Evolutionary conservation across 1,140 invertebrate species (phyloP).

Genomic region (Drosophila dunni): DNA sequence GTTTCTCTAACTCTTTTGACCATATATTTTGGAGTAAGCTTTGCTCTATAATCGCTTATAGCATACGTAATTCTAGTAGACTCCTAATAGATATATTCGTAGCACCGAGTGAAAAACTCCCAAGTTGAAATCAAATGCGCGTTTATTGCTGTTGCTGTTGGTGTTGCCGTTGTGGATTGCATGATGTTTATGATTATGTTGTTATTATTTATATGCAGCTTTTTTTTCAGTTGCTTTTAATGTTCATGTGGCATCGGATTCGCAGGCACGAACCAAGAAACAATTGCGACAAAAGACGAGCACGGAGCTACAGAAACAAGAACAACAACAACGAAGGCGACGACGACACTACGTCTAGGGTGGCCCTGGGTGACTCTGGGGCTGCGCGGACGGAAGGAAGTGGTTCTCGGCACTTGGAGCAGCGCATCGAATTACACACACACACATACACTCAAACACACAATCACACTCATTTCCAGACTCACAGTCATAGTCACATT

Average conservation of each 20-base stretch:
- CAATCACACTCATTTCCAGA: slow-evolving; percentile 14
- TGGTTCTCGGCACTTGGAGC: slow-evolving; percentile 23
- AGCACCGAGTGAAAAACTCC: not conserved
- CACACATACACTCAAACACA: slow-evolving; percentile 12
- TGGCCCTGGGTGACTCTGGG: slow-evolving; percentile 29
- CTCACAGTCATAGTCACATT: slow-evolving; percentile 25
- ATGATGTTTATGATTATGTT: slow-evolving; percentile 45
- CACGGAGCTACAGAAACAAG: no score
- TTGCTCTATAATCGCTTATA: not conserved
- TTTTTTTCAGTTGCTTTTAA: slow-evolving; percentile 38
- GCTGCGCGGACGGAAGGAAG: slow-evolving; percentile 67
- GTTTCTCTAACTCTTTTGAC: no score
- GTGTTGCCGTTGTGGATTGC: slow-evolving; percentile 28
- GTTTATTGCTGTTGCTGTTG: no score
- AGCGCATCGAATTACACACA: slow-evolving; percentile 42
- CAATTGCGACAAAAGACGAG: slow-evolving; percentile 44
- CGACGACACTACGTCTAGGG: slow-evolving; percentile 75
- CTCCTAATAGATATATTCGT: not conserved
- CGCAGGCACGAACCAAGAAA: slow-evolving; percentile 71
- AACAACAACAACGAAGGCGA: not conserved
- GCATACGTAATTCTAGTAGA: not conserved
- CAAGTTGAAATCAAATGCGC: slow-evolving; percentile 28
- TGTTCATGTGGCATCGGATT: slow-evolving; percentile 67
- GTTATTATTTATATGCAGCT: slow-evolving; percentile 34
- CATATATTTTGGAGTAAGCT: no score